Base-by-base conservation (phyloP, 92 coral and sea anemone species). In the Phenganax stokvisi region DNA sequence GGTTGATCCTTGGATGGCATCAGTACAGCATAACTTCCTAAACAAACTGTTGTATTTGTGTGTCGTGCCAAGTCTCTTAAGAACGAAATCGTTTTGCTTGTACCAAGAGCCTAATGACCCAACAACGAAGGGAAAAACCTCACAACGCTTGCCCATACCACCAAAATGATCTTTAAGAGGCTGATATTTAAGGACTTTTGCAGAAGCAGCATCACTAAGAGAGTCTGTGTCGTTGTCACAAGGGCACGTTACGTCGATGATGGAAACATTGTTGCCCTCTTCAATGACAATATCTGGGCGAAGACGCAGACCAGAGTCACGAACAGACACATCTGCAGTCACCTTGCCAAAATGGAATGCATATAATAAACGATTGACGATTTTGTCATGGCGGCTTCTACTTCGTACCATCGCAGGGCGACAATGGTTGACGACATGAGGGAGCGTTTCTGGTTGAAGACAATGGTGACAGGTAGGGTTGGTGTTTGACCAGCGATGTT, bases 51-150 rank as follows among this genome's bases (percentile, higher is more conserved):
- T 37, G 47, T 37, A 37, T 5, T 37, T 37, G 47, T 5, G 47
- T 1, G 47, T 1, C 47, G 5, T 37, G 47, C 71, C 31, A 64
- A 81, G 77, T 3, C 61, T 9, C 10, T 27, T 37, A 6, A 81
- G 56, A 44, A 59, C 66, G 7, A 29, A n/a, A n/a, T 68, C 85
- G 28, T 81, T 69, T 13, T 55, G 66, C 54, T 76, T 76, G 71
- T 79, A 79, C 85, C 85, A 68, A 0, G 78, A 81, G 15, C 77
- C 84, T 29, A 81, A 65, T 8, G 84, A 61, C 28, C 84, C 84
- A 30, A 81, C 62, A 6, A 81, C 77, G 25, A 81, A 81, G 17
- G 76, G 76, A 8, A 67, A 47, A 31, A 81, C 76, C 8, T 55
- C 65, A 54, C 84, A 67, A 20, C n/a, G 16, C 30, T 67, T 67